phyloP scores from a whole-genome alignment of 2,888 invertebrate species.

The Cataglyphis rosenhaueri region DNA sequence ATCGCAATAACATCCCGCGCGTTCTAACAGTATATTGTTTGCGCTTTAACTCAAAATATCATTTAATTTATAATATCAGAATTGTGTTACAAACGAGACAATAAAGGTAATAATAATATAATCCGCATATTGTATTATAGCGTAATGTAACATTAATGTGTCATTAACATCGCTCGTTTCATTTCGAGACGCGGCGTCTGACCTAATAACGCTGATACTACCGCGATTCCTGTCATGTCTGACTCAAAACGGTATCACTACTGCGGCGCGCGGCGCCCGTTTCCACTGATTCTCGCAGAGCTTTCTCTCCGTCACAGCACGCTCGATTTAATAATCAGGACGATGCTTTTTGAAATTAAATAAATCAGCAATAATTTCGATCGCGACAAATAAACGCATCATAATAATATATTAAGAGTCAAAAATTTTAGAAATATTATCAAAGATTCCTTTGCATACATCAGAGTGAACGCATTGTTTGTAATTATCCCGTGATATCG shows the following conservation, averaged over 20 bases:
- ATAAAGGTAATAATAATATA: neutral
- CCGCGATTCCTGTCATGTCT: constrained; percentile 53
- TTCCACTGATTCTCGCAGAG: constrained; percentile 29
- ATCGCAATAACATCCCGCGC: neutral
- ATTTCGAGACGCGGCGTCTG: constrained; percentile 44
- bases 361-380: neutral
- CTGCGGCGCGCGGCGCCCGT: constrained; percentile 39
- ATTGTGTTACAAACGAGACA: neutral
- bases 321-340: neutral
- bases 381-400: neutral
- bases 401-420: neutral
- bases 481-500: neutral
- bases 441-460: neutral
- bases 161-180: constrained; percentile 5
- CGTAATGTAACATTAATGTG: neutral
- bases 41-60: neutral
- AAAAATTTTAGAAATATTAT: neutral
- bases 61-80: neutral
- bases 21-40: neutral
- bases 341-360: neutral
- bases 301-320: neutral
- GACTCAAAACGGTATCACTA: constrained; percentile 64
- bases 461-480: neutral
- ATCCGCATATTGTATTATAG: neutral
- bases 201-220: constrained; percentile 57